These are phyloP conservation scores for Salvelinus fontinalis DNA, from an alignment of 2,113 vertebrate genomes.

Conservation along the genomic window DNA sequence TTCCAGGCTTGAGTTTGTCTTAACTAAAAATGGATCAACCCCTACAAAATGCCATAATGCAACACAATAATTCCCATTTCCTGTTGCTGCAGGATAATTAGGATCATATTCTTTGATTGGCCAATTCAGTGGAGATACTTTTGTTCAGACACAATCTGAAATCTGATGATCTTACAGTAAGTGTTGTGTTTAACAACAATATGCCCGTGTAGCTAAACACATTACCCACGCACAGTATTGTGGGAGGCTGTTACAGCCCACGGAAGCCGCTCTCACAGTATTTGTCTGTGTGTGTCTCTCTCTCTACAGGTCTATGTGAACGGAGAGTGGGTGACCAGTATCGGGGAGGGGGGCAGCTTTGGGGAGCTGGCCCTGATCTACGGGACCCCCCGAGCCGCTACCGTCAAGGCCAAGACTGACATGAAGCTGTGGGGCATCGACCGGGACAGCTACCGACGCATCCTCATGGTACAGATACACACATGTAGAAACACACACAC, in stretches of 20 bases:
- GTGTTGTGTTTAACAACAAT: too few relatives aligned
- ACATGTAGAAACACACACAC: slow-evolving; percentile 2
- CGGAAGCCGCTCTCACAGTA: slow-evolving; percentile 1
- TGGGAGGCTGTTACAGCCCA: background rate
- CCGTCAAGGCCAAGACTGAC: slow-evolving; percentile 87
- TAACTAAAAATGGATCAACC: too few relatives aligned
- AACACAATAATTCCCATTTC: too few relatives aligned
- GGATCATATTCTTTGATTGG: too few relatives aligned
- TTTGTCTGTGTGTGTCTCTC: slow-evolving; percentile 16
- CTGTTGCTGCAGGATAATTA: too few relatives aligned
- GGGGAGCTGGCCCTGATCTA: slow-evolving; percentile 88
- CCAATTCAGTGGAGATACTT: too few relatives aligned
- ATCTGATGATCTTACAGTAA: too few relatives aligned
- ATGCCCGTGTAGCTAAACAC: too few relatives aligned
- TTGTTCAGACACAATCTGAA: too few relatives aligned
- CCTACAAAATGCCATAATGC: too few relatives aligned
- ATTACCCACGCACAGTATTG: background rate
- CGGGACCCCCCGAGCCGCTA: slow-evolving; percentile 86
- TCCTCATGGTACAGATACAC: slow-evolving; percentile 77
- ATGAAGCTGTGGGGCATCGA: slow-evolving; percentile 91
- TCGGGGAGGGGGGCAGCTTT: slow-evolving; percentile 92
- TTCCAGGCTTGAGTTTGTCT: too few relatives aligned
- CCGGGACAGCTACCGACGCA: slow-evolving; percentile 88
- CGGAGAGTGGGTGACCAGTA: slow-evolving; percentile 94
- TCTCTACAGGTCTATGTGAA: slow-evolving; percentile 90